Evolutionary conservation across 1,140 invertebrate genomes (phyloP).

Genomic region (Papilio aristodemus): DNA sequence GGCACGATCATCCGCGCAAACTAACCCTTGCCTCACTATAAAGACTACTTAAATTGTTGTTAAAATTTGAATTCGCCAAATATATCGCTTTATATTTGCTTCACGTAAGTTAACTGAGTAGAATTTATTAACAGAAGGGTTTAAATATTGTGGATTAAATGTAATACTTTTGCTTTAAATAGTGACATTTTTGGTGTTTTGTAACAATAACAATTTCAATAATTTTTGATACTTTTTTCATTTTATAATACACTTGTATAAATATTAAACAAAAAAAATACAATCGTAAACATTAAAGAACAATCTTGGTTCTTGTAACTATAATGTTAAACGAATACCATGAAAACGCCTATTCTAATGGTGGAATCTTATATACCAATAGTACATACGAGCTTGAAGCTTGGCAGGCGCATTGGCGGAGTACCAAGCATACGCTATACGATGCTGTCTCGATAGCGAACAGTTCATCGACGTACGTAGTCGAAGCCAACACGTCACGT

Average conservation of each 20-base stretch:
- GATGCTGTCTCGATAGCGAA: constrained; percentile 3
- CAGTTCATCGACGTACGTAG: background rate
- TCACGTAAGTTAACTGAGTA: background rate
- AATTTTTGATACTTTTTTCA: background rate
- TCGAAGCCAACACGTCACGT: constrained; percentile 9
- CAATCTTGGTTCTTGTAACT: background rate
- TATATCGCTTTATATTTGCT: constrained; percentile 9
- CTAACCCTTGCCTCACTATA: constrained; percentile 14
- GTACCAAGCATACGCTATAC: background rate
- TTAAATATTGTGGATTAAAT: background rate
- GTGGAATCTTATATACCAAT: background rate
- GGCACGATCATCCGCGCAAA: constrained; percentile 31
- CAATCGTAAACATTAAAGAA: background rate
- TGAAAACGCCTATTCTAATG: background rate
- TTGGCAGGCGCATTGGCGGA: background rate
- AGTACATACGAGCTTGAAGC: background rate
- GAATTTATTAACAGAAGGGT: background rate
- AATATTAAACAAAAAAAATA: background rate
- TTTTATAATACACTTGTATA: background rate
- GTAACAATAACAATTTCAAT: too few relatives aligned
- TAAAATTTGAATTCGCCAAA: constrained; percentile 22
- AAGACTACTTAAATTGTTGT: constrained; percentile 28
- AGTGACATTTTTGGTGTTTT: background rate
- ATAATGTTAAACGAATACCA: background rate
- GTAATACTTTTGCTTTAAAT: background rate